Evolutionary conservation across 2,888 invertebrate species (phyloP), one percentile per base, ranked within the genome.

Genomic region (Dasypolia templi): DNA sequence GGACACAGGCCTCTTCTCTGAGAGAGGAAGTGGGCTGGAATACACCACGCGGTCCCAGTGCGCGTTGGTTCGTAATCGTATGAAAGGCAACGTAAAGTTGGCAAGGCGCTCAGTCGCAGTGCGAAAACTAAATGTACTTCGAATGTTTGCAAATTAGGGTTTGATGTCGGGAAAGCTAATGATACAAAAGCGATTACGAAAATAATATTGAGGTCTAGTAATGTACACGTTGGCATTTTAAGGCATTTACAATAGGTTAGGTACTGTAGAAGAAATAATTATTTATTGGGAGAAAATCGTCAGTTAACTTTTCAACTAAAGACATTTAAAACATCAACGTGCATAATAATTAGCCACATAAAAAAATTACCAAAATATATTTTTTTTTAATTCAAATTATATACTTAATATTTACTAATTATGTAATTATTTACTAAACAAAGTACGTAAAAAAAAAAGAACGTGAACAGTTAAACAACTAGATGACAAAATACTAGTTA

Each of bases 151-250:
- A 59, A 72, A 72, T 51, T 29, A 71, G 70, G 65, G 26, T 62
- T 26, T 26, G 26, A 70, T 71, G 22, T 70, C 22, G 53, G 58
- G 26, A 51, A 59, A 39, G 79, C 81, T 86, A 86, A 81, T 86
- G 70, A 87, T 69, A 83, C 87, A 86, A 86, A 86, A 87, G 84
- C 86, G 80, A 86, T 80, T 81, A 76, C 72, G 49, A 62, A 74
- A 63, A 73, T 75, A 83, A 78, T 64, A 75, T 81, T 74, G 17
- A 67, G 12, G 22, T 35, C 7, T 53, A 69, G 29, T 62, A 51
- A 32, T 66, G 42, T 58, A 71, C 68, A 77, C 51, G 51, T 44
- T 75, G 70, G 75, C n/a, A 72, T 72, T 83, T 66, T 39, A 74
- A 75, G 14, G 58, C 9, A 22, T 32, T n/a, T 1, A n/a, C 39